Base-by-base conservation (phyloP, 2,797 vertebrate species). In the Cryptoprocta ferox region DNA sequence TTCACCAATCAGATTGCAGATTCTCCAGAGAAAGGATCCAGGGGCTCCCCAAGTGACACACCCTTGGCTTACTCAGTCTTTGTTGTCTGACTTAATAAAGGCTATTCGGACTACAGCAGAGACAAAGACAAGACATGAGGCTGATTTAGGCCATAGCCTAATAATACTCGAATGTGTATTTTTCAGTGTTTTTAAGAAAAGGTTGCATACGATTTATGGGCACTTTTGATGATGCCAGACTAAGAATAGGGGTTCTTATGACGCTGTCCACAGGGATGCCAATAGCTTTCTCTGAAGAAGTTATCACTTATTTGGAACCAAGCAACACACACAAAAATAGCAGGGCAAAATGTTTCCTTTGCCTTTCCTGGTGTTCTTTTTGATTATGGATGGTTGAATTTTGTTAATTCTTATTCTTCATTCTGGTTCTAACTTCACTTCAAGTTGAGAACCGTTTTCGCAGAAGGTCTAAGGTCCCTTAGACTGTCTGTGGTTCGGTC, bases 261-360 rank as follows among this genome's bases (percentile, higher is more conserved):
- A 95, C 98, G 95, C 94, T 84, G 84, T 32, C 90, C 1, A 5
- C 56, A 53, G 98, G 95, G 94, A 97, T 95, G 97, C 91, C 94
- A 79, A 79, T 87, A 95, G 96, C 93, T 96, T 94, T 98, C 96
- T 81, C 95, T 92, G 97, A 97, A 98, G 95, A 98, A 97, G 94
- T 98, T 97, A 97, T 97, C 94, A 81, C 92, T 98, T 98, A 96
- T 96, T 98, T 95, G 91, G 97, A 98, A 97, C 90, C 97, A 95
- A 98, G 97, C 92, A 97, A 98, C 97, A 97, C 85, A 79, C 97
- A 93, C 95, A 97, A 98, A 78, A 66, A 95, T 42, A 88, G 95
- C 97, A 75, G 95, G 91, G 94, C 81, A 96, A 97, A 97, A 97
- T 95, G 56, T 98, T 97, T 97, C 96, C 87, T 97, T 97, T 97